Conservation (phyloP, 2,113 vertebrate species). For the Hucho hucho region DNA sequence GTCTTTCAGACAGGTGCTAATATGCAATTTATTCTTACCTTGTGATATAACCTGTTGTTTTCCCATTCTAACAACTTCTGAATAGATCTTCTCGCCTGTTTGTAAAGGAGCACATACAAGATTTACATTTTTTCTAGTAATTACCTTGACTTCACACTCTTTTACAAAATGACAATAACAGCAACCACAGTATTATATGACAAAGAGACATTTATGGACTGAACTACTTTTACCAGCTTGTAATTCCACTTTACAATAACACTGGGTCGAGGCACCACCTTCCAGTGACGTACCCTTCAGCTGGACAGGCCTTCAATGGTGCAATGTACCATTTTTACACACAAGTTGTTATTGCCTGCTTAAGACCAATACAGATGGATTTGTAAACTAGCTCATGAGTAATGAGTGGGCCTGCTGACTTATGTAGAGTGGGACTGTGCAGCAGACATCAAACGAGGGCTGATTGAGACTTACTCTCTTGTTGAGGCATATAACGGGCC, state of each 20-base stretch:
- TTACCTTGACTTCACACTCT: slow-evolving; percentile 27
- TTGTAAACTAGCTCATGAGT: slow-evolving; percentile 54
- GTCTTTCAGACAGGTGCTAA: slow-evolving; percentile 36
- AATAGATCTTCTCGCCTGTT: slow-evolving; percentile 94
- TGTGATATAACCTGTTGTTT: slow-evolving; percentile 98
- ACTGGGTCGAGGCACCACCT: slow-evolving; percentile 51
- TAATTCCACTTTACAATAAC: slow-evolving; percentile 69
- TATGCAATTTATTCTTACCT: slow-evolving; percentile 76
- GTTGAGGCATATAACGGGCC: slow-evolving; percentile 98
- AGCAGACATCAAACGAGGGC: slow-evolving; percentile 18
- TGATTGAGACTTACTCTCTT: slow-evolving; percentile 86
- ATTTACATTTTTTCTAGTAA: slow-evolving; percentile 13
- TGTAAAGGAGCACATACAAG: not conserved
- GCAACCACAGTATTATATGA: slow-evolving; percentile 27
- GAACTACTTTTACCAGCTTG: slow-evolving; percentile 65
- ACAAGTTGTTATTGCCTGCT: slow-evolving; percentile 43
- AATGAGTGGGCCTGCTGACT: slow-evolving; percentile 45
- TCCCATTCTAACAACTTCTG: slow-evolving; percentile 99
- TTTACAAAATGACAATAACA: slow-evolving; percentile 65
- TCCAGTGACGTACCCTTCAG: slow-evolving; percentile 50
- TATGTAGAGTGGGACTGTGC: slow-evolving; percentile 51
- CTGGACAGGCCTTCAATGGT: slow-evolving; percentile 27
- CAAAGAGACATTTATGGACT: slow-evolving; percentile 67
- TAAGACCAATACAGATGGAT: slow-evolving; percentile 39
- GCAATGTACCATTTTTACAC: slow-evolving; percentile 48